These are phyloP conservation scores for Epinephelus awoara DNA, from an alignment of 2,797 vertebrate genomes.

Conservation along the genomic window DNA sequence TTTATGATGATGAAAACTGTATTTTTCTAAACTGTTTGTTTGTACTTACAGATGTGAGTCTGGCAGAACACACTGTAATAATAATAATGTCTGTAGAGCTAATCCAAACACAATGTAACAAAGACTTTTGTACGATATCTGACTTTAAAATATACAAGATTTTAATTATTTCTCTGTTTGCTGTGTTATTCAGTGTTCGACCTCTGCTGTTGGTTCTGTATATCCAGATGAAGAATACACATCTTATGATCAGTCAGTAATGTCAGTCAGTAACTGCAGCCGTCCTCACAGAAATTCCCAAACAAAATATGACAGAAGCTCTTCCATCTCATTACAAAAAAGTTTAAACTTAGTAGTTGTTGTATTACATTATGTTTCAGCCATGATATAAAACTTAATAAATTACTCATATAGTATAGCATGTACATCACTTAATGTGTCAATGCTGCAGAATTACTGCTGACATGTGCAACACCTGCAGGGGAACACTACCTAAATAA, in stretches of 20 bases:
- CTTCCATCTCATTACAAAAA: neutral
- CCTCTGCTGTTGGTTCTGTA: neutral
- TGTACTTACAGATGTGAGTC: constrained; percentile 39
- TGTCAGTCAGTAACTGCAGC: neutral
- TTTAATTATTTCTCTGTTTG: constrained; percentile 42
- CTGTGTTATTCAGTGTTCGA: constrained; percentile 26
- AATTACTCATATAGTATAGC: neutral
- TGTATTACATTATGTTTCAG: neutral
- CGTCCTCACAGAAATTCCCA: neutral
- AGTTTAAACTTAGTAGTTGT: neutral
- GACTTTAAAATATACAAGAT: constrained; percentile 67
- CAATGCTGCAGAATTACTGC: neutral
- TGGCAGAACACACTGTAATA: constrained; percentile 27
- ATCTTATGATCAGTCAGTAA: neutral
- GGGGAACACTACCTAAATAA: neutral
- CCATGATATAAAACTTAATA: neutral
- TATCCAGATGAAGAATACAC: neutral
- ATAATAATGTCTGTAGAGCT: constrained; percentile 52
- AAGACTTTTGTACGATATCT: constrained; percentile 47
- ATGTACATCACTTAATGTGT: neutral
- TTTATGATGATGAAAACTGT: constrained; percentile 35
- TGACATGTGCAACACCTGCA: neutral
- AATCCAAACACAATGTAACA: constrained; percentile 52
- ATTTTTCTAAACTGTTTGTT: constrained; percentile 69
- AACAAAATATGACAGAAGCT: neutral